Evolutionary conservation across 1,140 invertebrate species (phyloP), one percentile per base, ranked within the genome.

Genomic region (Papilio helenus): DNA sequence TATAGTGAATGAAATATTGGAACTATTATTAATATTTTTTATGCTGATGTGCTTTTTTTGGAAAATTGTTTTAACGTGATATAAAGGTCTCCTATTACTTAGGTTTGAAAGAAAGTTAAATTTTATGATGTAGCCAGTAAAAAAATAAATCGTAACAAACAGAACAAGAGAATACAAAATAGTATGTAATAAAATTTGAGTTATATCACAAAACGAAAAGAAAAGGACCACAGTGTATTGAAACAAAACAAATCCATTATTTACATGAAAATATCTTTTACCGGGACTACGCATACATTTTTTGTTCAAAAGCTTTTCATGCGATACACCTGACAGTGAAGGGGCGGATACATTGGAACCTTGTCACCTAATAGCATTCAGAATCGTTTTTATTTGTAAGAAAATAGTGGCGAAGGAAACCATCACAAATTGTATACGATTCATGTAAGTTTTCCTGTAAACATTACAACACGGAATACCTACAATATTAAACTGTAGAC

Each of bases 161-260:
- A 61, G 29, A 61, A 16, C 12, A 68, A 68, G 34, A 68, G 14
- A 34, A 68, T 68, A 68, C 5, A 29, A 68, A 34, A 65, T 65
- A 65, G 23, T 68, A 68, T 68, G 1, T 26, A 68, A 68, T 68
- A 61, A 61, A 26, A 68, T 29, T 68, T 29, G 18, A 34, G 12
- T 34, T 65, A 65, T 29, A 14, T 18, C 0, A 7, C 0, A 68
- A 65, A 3, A 68, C 26, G 26, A 68, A 68, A 68, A 18, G 14
- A 68, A 68, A 61, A 61, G 9, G 26, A 68, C 26, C 26, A 68
- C 2, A 16, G 26, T 65, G 51, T 58, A 20, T 61, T 61, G 26
- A 68, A 68, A 68, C 23, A 68, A 68, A 68, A 68, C 61, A 68
- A 68, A 68, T 29, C 61, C 26, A 34, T 68, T 68, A 68, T 68